Evolutionary conservation across 2,113 vertebrate species (phyloP).

Genomic region (Danionella cerebrum): DNA sequence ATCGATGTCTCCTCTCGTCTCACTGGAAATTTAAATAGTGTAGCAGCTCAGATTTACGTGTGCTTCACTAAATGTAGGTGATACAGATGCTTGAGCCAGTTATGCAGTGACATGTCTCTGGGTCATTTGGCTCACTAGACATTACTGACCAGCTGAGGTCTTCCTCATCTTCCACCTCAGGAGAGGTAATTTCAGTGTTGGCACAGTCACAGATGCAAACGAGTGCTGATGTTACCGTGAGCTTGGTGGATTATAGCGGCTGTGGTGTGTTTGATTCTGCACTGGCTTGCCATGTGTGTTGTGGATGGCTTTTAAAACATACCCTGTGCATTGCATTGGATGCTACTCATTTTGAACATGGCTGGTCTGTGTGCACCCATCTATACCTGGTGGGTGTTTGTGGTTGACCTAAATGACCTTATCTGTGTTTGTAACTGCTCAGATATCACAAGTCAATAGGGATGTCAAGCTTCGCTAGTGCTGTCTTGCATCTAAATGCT

Average conservation of each 20-base stretch:
- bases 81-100: conserved; percentile 44
- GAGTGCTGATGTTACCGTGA: conserved; percentile 35
- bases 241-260: conserved; percentile 33
- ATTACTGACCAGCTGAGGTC: conserved; percentile 54
- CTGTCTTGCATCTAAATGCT: not conserved
- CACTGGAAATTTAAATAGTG: not conserved
- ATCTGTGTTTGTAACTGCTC: not conserved
- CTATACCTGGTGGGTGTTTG: conserved; percentile 11
- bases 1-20: conserved; percentile 22
- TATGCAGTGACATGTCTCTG: conserved; percentile 43
- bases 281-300: conserved; percentile 11
- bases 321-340: not conserved
- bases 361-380: conserved; percentile 2
- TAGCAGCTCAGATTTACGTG: conserved; percentile 10
- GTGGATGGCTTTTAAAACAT: conserved; percentile 9
- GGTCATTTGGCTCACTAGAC: conserved; percentile 52
- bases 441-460: not conserved
- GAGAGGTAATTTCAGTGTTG: conserved; percentile 50
- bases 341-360: conserved; percentile 12
- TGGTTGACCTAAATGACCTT: conserved; percentile 1
- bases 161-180: conserved; percentile 15
- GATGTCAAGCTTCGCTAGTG: not conserved
- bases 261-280: conserved; percentile 4
- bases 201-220: conserved; percentile 48
- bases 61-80: conserved; percentile 40